Evolutionary conservation across 2,797 vertebrate species (phyloP), one percentile per base, ranked within the genome.

Genomic region (Spheniscus humboldti): DNA sequence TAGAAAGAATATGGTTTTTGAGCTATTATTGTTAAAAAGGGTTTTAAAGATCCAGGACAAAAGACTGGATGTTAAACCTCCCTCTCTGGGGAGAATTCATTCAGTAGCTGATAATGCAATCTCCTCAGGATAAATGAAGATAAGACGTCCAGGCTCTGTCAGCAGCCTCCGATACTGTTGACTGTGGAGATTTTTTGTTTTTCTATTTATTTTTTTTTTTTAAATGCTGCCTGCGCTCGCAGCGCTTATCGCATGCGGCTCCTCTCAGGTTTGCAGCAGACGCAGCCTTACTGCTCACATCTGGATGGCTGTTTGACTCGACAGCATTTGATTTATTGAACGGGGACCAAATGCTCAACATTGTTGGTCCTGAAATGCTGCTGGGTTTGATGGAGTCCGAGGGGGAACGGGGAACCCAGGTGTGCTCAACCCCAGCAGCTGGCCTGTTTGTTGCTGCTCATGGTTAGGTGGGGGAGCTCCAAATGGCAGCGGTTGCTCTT

Each of bases 311-410:
- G 72, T 3, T 11, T 13, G n/a, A 10, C 27, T 7, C 1, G 1
- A 1, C 20, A 1, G 19, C 0, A 0, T 22, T 28, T 0, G 52
- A 6, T 50, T 20, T 14, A 4, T 0, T 1, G 39, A 7, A 3
- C 1, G 6, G 0, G 1, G 25, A 14, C 17, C 24, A 3, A 33
- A 6, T 2, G 1, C 10, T 33, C 48, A 0, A 0, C 6, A 31
- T 0, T 6, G 43, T 9, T 6, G 41, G 4, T 22, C 12, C 43
- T 17, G 50, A 20, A 3, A 7, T 3, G 41, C 53, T 1, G 8
- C 73, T 5, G 73, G 14, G 1, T 7, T 20, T 5, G 91, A 50
- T 19, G 63, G 9, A 2, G 17, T 0, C 12, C 1, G 2, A 3
- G 37, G 24, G 12, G 19, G 6, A 18, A 6, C 0, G 2, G 25